A percentile compares a stretch with the other conserved stretches of the same genome.
Conservation (phyloP, 2,888 invertebrate genomes). For the Pimpla rufipes region DNA sequence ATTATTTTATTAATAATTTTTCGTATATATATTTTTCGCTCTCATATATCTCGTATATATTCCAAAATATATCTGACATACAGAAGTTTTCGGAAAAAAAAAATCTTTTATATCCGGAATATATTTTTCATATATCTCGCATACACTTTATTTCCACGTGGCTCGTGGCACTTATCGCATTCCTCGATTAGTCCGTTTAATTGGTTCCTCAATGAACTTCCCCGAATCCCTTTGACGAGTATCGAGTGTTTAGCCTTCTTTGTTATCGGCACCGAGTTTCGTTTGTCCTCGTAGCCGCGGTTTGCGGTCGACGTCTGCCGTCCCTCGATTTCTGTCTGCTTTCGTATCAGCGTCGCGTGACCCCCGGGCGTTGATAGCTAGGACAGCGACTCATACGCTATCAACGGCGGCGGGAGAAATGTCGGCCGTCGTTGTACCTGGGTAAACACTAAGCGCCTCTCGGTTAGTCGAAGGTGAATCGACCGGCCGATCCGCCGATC, state of each 20-base stretch:
- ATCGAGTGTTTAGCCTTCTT: too few species aligned
- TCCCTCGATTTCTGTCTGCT: slow-evolving; percentile 3
- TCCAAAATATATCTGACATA: too few species aligned
- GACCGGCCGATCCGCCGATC: slow-evolving; percentile 5
- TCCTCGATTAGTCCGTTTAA: neutral
- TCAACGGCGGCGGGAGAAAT: neutral
- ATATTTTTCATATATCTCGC: too few species aligned
- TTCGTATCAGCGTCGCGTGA: slow-evolving; percentile 7
- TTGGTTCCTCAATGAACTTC: neutral
- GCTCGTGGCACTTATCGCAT: too few species aligned
- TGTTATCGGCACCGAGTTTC: too few species aligned
- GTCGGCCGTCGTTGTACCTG: neutral
- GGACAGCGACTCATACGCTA: neutral
- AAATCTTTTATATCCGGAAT: too few species aligned
- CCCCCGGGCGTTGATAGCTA: slow-evolving; percentile 21
- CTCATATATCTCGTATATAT: too few species aligned
- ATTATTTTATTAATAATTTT: too few species aligned
- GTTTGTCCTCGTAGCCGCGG: too few species aligned
- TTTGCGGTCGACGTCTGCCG: neutral
- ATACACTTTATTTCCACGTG: too few species aligned
- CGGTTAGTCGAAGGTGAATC: slow-evolving; percentile 3
- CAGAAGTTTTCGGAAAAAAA: too few species aligned
- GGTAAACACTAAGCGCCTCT: neutral
- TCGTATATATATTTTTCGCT: too few species aligned
- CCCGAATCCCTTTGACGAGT: neutral